Conservation (phyloP, 2,797 vertebrate species). For the Hapalemur alaotrensis region DNA sequence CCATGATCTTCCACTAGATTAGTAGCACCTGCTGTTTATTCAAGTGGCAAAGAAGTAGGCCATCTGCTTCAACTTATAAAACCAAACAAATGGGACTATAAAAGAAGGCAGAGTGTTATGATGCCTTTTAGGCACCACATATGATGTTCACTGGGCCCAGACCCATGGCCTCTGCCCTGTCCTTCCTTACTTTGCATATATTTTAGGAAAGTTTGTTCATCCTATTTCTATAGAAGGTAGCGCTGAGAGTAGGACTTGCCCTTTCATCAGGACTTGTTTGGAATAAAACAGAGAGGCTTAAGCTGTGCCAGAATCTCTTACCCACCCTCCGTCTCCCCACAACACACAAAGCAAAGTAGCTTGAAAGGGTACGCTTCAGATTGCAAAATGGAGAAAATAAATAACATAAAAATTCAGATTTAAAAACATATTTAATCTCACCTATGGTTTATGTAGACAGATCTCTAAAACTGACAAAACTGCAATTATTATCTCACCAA, state of each 20-base stretch:
- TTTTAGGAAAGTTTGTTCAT: not conserved
- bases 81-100: not conserved
- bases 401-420: slow-evolving; percentile 12
- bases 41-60: not conserved
- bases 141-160: not conserved
- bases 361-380: not conserved
- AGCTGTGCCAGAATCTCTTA: not conserved
- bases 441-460: not conserved
- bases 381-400: not conserved
- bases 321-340: not conserved
- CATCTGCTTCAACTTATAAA: not conserved
- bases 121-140: not conserved
- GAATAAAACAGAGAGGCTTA: not conserved
- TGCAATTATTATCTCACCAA: not conserved
- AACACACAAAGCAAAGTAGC: not conserved
- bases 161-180: not conserved
- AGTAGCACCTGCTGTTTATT: not conserved
- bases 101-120: not conserved
- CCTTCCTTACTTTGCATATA: not conserved
- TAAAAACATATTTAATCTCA: not conserved
- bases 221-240: not conserved
- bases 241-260: not conserved
- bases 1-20: not conserved
- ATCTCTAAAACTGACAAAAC: not conserved
- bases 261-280: not conserved